Percentiles rank a stretch among this genome's conserved stretches.
Evolutionary conservation across 2,888 invertebrate species (phyloP).

Genomic region (Trachelus tabidus): DNA sequence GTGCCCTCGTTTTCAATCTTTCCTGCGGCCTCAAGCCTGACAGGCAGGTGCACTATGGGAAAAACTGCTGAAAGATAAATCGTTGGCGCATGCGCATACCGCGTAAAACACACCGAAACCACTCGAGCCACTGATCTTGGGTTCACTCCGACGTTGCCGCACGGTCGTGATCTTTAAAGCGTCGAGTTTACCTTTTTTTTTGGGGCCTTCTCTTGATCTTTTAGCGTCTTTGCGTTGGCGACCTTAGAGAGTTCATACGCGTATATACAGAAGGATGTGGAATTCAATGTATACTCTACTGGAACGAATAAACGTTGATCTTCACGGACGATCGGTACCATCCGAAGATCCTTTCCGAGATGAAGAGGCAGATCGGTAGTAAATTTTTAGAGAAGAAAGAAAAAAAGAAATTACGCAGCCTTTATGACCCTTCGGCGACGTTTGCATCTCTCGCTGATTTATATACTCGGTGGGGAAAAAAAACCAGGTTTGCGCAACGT

Average conservation of each 20-base stretch:
- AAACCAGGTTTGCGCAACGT: not conserved
- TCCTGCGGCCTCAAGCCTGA: conserved; percentile 14
- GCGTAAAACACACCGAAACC: not conserved
- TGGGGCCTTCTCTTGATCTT: not conserved
- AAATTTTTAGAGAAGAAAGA: not conserved
- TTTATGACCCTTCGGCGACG: not conserved
- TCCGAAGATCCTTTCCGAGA: not conserved
- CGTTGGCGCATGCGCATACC: not conserved
- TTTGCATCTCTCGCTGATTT: not conserved
- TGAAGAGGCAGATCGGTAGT: not conserved
- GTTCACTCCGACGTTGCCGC: not conserved
- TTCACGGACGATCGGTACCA: not conserved
- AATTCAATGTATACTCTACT: not conserved
- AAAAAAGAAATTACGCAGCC: not conserved
- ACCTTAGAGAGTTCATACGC: not conserved
- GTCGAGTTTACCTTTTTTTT: not conserved
- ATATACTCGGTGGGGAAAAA: not conserved
- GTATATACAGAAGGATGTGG: not conserved
- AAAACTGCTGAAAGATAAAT: not conserved
- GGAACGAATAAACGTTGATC: not conserved
- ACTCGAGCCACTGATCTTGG: not conserved
- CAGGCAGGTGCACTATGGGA: not conserved
- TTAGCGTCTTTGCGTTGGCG: not conserved
- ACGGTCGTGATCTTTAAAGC: not conserved
- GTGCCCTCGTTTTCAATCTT: conserved; percentile 18